Conservation (phyloP, 2,113 vertebrate genomes). For the Prietella phreatophila region DNA sequence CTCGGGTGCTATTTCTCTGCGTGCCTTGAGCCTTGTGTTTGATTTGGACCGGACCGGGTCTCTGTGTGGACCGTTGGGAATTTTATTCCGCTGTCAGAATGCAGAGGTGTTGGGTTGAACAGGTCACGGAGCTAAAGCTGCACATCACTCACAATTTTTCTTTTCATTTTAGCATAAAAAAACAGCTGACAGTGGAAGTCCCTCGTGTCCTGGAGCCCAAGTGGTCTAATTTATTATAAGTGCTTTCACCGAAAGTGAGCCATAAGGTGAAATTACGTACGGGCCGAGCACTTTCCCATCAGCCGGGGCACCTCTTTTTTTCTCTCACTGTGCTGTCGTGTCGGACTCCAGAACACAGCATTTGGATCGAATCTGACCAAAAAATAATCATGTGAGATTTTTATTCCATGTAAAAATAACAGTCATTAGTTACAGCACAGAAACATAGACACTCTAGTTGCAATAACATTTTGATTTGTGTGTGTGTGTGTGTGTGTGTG, state of each 20-base stretch:
- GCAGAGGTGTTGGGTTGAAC: conserved; percentile 48
- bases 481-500: conserved; percentile 18
- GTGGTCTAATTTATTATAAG: conserved; percentile 30
- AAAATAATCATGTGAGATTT: conserved; percentile 32
- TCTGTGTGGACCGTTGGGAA: conserved; percentile 26
- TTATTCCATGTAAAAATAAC: conserved; percentile 32
- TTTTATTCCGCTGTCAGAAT: conserved; percentile 34
- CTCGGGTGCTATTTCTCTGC: conserved; percentile 1
- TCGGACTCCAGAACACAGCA: neutral
- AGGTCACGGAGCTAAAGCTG: conserved; percentile 56
- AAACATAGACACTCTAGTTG: neutral
- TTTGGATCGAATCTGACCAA: conserved; percentile 10
- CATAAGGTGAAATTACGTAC: neutral
- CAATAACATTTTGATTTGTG: conserved; percentile 34
- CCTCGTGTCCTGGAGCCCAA: conserved; percentile 5
- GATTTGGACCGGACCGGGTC: conserved; percentile 44
- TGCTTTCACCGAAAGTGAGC: neutral
- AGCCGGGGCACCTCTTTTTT: neutral
- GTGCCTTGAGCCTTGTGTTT: conserved; percentile 41
- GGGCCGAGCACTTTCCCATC: neutral
- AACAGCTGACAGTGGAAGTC: conserved; percentile 17
- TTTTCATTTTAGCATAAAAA: neutral
- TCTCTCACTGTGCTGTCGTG: neutral
- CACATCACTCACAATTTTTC: conserved; percentile 53
- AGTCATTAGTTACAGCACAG: conserved; percentile 13